These are phyloP conservation scores for Syrmaticus mikado DNA, from an alignment of 2,113 vertebrate genomes.

Conservation along the genomic window DNA sequence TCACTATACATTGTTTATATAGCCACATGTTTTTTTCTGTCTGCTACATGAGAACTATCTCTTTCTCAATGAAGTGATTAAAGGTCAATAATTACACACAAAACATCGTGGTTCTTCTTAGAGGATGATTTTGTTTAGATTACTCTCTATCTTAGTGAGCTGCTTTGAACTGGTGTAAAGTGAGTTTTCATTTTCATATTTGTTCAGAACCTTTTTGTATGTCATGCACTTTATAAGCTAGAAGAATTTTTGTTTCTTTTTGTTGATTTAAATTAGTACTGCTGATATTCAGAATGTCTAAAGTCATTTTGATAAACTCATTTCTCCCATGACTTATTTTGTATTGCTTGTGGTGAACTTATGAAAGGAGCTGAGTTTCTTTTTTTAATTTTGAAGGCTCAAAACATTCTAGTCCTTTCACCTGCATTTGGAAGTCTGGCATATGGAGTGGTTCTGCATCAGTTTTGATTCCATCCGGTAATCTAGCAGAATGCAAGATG, in stretches of 20 bases:
- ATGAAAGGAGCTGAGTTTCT: not conserved
- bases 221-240: not conserved
- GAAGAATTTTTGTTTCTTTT: not conserved
- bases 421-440: not conserved
- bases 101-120: not conserved
- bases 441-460: not conserved
- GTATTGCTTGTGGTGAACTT: not conserved
- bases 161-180: not conserved
- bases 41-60: not conserved
- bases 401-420: not conserved
- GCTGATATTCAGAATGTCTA: not conserved
- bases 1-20: no score
- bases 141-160: not conserved
- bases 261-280: not conserved
- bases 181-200: not conserved
- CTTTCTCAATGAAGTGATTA: not conserved
- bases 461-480: not conserved
- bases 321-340: not conserved
- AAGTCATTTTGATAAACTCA: not conserved
- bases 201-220: not conserved
- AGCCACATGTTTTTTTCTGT: not conserved
- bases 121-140: not conserved
- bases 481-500: fast-evolving
- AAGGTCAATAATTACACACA: not conserved
- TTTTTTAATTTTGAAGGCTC: not conserved